A percentile compares a stretch with the other conserved stretches of the same genome.
Conservation (phyloP, 2,888 invertebrate species). For the Hirtodrosophila confusa region DNA sequence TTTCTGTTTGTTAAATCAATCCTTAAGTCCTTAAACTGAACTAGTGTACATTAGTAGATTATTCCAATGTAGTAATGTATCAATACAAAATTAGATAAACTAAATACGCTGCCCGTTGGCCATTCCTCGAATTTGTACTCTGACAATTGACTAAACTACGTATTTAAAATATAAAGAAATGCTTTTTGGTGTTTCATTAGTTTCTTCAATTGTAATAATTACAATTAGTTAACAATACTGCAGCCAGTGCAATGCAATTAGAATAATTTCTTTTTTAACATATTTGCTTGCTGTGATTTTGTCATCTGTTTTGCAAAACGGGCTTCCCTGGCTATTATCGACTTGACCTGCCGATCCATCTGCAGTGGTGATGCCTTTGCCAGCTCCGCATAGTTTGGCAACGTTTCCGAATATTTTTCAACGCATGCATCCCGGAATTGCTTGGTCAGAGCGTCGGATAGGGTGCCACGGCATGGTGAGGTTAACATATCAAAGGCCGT, state of each 20-base stretch:
- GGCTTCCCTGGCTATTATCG: conserved; percentile 44
- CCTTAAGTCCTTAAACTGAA: conserved; percentile 3
- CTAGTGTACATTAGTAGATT: conserved; percentile 12
- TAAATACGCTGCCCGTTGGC: conserved; percentile 58
- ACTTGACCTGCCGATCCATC: conserved; percentile 50
- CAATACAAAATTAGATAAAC: conserved; percentile 21
- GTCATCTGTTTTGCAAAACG: conserved; percentile 35
- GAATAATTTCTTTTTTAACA: conserved; percentile 1
- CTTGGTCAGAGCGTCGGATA: conserved; percentile 17
- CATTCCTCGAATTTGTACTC: conserved; percentile 47
- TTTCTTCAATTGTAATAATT: neutral
- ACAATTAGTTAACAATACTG: conserved; percentile 2
- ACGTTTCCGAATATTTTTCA: conserved; percentile 40
- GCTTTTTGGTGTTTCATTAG: conserved; percentile 12
- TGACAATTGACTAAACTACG: conserved; percentile 19
- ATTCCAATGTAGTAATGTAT: conserved; percentile 5
- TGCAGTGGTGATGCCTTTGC: conserved; percentile 27
- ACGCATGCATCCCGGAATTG: conserved; percentile 57
- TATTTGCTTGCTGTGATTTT: conserved; percentile 1
- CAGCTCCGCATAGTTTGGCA: conserved; percentile 56
- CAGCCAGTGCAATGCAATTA: neutral
- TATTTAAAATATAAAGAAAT: conserved; percentile 12
- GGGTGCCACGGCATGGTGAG: conserved; percentile 43
- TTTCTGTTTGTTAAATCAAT: conserved; percentile 26
- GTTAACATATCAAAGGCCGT: conserved; percentile 81